A percentile compares a stretch with the other conserved stretches of the same genome.
These are phyloP conservation scores for Cryptoblepharus egeriae DNA, from an alignment of 2,797 vertebrate species.

Conservation along the genomic window DNA sequence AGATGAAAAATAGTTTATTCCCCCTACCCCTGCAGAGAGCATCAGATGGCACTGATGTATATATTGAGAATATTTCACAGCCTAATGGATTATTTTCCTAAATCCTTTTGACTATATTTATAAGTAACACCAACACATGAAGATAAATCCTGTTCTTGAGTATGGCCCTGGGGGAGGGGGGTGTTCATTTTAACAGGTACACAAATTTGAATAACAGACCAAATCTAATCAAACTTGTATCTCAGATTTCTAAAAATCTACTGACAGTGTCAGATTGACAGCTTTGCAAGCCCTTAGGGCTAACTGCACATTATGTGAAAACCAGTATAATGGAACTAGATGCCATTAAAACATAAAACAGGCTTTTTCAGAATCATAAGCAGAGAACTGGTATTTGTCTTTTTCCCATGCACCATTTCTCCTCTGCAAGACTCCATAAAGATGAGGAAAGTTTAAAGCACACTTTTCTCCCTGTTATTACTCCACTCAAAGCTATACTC, in stretches of 20 bases:
- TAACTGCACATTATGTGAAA: not conserved
- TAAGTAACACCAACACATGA: constrained; percentile 17
- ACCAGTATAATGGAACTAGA: not conserved
- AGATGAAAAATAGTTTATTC: not conserved
- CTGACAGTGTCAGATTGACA: not conserved
- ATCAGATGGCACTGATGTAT: not conserved
- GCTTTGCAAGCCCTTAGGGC: not conserved
- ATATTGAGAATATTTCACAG: not conserved
- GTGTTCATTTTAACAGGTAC: constrained; percentile 6
- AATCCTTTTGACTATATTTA: constrained; percentile 11
- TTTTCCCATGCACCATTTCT: not conserved
- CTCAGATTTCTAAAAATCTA: not conserved
- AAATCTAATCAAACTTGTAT: not conserved
- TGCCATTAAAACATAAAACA: not conserved
- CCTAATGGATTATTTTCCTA: not conserved
- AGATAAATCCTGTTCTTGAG: constrained; percentile 12
- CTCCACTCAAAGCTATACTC: not conserved
- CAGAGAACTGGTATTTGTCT: not conserved
- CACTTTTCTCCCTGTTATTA: not conserved
- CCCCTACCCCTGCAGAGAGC: not conserved
- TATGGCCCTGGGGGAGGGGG: not conserved
- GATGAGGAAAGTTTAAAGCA: not conserved
- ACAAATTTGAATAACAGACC: not conserved
- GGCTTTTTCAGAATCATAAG: not conserved
- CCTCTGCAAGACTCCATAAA: not conserved